Base-by-base conservation (phyloP, 1,140 invertebrate genomes). In the Whitmania pigra region DNA sequence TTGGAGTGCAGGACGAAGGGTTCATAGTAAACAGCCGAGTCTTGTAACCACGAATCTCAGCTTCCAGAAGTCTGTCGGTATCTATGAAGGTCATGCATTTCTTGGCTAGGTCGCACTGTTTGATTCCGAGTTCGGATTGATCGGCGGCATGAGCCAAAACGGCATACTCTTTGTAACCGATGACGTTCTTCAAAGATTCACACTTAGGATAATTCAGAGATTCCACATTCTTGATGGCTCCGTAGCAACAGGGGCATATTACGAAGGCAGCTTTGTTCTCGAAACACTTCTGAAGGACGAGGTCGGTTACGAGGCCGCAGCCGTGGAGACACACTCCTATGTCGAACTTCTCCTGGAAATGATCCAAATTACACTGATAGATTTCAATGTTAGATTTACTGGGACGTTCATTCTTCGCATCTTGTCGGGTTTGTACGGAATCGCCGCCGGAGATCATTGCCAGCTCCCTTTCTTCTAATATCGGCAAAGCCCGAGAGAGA, bases 231-330 rank as follows among this genome's bases (percentile, higher is more conserved):
- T 89, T 87, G 55, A 96, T 85, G 3, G 88, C 88, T 6, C 94
- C 94, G 82, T 97, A 97, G 80, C 93, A 97, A 80, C 94, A 97
- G 0, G 93, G 93, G 81, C 91, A 94, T 71, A 91, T 86, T 5
- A 94, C 88, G 85, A 97, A 94, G 72, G 88, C 85, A 0, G 93
- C 92, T 68, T 86, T 85, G 20, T 86, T 86, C 29, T 85, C 79
- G 3, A 90, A 85, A 79, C 93, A 96, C 76, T 89, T 89, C 74
- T 91, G 86, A 67, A 97, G 83, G 0, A 96, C 92, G 72, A 96
- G 86, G 83, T 97, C 94, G 18, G 92, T 95, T 5, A 93, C 92
- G 17, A 92, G 88, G 20, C 94, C 94, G 83, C 94, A 97, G 3
- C 93, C 93, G 84, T 97, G 94, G 60, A 97, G 82, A 18, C 89